Percentiles rank a stretch among this genome's conserved stretches.
phyloP scores from a whole-genome alignment of 2,797 vertebrate genomes.

The Anabas testudineus region DNA sequence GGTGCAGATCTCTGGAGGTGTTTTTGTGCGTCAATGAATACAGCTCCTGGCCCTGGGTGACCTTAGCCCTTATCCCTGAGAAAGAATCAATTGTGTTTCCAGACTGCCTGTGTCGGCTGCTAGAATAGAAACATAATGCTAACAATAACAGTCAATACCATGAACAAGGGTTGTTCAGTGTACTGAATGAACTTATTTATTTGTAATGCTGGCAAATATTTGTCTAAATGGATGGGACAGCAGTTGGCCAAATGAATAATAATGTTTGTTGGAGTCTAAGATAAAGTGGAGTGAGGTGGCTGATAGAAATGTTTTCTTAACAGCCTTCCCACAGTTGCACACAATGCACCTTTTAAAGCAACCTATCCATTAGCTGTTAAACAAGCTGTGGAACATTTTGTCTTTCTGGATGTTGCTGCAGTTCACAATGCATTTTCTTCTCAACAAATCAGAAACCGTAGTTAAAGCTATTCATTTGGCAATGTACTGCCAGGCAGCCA shows the following conservation, averaged over 20 bases:
- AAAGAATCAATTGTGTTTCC: slow-evolving; percentile 74
- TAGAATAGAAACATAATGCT: slow-evolving; percentile 28
- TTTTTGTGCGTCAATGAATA: slow-evolving; percentile 74
- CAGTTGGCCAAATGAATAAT: slow-evolving; percentile 1
- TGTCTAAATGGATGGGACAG: slow-evolving; percentile 26
- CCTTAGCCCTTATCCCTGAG: slow-evolving; percentile 58
- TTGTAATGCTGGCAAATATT: slow-evolving; percentile 25
- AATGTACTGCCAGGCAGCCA: not conserved
- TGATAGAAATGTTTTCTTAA: slow-evolving; percentile 38
- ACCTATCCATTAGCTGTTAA: slow-evolving; percentile 53
- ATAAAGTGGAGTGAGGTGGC: not conserved
- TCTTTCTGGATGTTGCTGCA: slow-evolving; percentile 33
- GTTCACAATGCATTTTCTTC: slow-evolving; percentile 19
- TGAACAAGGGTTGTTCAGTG: slow-evolving; percentile 23
- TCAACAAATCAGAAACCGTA: slow-evolving; percentile 36
- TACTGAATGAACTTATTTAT: slow-evolving; percentile 16
- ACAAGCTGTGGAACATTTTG: slow-evolving; percentile 42
- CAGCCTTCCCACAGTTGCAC: slow-evolving; percentile 16
- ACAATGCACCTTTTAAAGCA: slow-evolving; percentile 29
- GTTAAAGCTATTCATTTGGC: slow-evolving; percentile 28
- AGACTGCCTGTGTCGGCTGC: slow-evolving; percentile 36
- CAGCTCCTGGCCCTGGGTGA: slow-evolving; percentile 62
- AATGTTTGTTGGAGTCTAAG: not conserved
- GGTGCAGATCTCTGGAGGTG: slow-evolving; percentile 64
- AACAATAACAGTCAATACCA: slow-evolving; percentile 38